phyloP scores from a whole-genome alignment of 2,113 vertebrate species.

The Centropus bengalensis region DNA sequence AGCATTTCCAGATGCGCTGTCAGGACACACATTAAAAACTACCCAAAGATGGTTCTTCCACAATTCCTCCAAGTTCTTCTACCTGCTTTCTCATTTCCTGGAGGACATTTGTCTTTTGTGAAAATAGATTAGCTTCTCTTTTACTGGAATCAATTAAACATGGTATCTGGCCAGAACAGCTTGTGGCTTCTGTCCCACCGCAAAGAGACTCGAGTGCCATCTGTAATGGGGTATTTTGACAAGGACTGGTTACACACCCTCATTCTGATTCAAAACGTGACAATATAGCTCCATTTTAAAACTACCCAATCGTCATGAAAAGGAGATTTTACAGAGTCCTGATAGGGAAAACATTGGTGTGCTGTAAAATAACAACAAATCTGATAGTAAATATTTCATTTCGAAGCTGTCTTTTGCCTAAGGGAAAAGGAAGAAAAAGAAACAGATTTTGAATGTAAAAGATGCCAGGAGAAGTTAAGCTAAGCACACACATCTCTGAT shows the following conservation, averaged over 20 bases:
- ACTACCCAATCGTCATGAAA: neutral
- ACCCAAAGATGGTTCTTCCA: conserved; percentile 31
- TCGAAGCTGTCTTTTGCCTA: neutral
- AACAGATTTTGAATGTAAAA: neutral
- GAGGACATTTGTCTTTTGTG: conserved; percentile 38
- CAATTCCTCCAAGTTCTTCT: conserved; percentile 37
- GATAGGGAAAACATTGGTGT: rapidly evolving
- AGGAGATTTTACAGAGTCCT: neutral
- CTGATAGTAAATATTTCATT: neutral
- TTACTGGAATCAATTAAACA: conserved; percentile 37
- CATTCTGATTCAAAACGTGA: neutral
- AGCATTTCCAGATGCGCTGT: conserved; percentile 28
- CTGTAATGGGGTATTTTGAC: neutral
- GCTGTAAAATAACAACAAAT: neutral
- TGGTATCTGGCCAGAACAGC: conserved; percentile 7
- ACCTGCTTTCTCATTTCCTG: conserved; percentile 45
- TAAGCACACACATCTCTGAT: neutral
- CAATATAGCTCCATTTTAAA: neutral
- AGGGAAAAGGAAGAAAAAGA: neutral
- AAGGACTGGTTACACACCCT: neutral
- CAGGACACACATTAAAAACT: conserved; percentile 38
- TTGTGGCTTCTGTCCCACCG: conserved; percentile 14
- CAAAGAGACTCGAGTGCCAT: neutral
- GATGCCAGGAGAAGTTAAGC: neutral
- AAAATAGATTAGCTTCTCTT: conserved; percentile 29